Base-by-base conservation (phyloP, 2,888 invertebrate species). In the Rotaria sp. region DNA sequence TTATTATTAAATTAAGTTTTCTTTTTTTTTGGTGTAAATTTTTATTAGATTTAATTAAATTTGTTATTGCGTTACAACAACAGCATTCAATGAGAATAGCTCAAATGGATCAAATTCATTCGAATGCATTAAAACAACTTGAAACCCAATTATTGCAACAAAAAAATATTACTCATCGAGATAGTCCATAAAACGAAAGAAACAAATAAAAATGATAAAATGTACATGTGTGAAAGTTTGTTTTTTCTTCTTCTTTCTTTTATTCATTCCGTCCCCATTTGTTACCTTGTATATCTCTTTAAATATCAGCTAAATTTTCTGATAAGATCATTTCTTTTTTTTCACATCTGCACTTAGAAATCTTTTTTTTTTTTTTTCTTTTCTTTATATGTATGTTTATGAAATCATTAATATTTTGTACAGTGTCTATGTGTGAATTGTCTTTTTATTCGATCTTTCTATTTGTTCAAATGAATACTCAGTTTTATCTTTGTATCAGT, bases 401-500 rank as follows among this genome's bases (percentile, higher is more conserved):
- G 24, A 52, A 52, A 52, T 52, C 52, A 8, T 52, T 52, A 52
- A 52, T 24, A 24, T 15, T 30, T 35, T 67, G 67, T 67, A 67
- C 67, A 67, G 67, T 67, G 30, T 67, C 35, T 15, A 67, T 30
- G n/a, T n/a, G 26, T 59, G n/a, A n/a, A 59, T 52, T 24, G 52
- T 52, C 67, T 35, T 67, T 67, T 67, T 67, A 67, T 67, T n/a
- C 4, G 67, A 18, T 67, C 67, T 67, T 67, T 35, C 24, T 26
- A 67, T 67, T 1, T 57, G 67, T 67, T 67, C 67, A 67, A 67
- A 75, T 38, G 21, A 75, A 75, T 75, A 75, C 75, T 75, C 75
- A 75, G 75, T 75, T 75, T 50, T 41, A 75, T 75, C 45, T 75
- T 75, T 67, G 30, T 75, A 75, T 75, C 75, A 45, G 26, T 75